Evolutionary conservation across 2,113 vertebrate species (phyloP).

Genomic region (Bufo bufo): DNA sequence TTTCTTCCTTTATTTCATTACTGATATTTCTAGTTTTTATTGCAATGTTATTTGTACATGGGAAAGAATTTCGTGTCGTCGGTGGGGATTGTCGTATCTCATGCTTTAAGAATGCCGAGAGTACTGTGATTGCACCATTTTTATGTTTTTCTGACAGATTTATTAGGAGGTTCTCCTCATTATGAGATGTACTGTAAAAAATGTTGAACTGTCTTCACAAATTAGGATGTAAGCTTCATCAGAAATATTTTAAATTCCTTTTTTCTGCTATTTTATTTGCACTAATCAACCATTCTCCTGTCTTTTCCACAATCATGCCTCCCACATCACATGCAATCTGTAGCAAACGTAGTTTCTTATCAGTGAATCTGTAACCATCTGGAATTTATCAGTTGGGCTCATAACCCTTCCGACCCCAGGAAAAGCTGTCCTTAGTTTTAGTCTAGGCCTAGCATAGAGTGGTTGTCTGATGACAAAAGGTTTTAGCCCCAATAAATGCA

Average conservation of each 20-base stretch:
- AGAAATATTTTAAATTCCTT: background rate
- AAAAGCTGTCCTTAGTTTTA: constrained; percentile 15
- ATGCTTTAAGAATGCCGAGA: no score
- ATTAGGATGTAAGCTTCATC: background rate
- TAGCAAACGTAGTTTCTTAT: constrained; percentile 17
- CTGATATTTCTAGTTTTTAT: no score
- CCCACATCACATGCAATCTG: constrained; percentile 20
- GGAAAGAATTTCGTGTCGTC: no score
- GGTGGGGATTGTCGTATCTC: no score
- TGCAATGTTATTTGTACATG: no score
- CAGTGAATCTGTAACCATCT: constrained; percentile 30
- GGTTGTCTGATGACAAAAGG: constrained; percentile 8
- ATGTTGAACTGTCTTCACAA: background rate
- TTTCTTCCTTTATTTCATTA: no score
- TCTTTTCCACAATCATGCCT: background rate
- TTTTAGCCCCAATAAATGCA: background rate
- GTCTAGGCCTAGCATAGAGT: background rate
- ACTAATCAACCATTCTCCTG: constrained; percentile 6
- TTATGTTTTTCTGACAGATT: background rate
- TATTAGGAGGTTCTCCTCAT: background rate
- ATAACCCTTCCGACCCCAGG: background rate
- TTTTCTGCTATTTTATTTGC: background rate
- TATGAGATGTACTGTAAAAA: background rate
- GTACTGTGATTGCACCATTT: no score
- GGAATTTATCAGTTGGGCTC: constrained; percentile 9